Percentiles rank a stretch among this genome's conserved stretches.
Evolutionary conservation across 2,797 vertebrate species (phyloP).

Genomic region (Falco columbarius): DNA sequence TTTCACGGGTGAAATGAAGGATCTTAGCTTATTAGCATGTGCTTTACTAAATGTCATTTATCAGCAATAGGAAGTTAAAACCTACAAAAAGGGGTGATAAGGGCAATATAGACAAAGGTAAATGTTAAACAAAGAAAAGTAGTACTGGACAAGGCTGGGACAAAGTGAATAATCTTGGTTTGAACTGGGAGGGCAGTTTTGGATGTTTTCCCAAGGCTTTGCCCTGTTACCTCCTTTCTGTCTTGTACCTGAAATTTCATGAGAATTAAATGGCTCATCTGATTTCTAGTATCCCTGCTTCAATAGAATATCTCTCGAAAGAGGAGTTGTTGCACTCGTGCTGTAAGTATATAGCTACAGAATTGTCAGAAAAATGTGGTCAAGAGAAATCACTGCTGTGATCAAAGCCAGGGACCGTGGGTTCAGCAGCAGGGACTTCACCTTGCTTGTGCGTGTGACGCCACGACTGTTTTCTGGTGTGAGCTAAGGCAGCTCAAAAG

Average conservation of each 20-base stretch:
- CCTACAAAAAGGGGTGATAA: background rate
- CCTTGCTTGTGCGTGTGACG: accelerated
- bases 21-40: slow-evolving; percentile 3
- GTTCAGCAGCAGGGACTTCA: background rate
- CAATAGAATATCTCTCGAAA: background rate
- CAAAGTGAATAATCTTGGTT: background rate
- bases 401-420: background rate
- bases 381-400: background rate
- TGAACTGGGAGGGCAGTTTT: background rate
- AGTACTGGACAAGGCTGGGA: background rate
- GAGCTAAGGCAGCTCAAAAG: background rate
- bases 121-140: background rate
- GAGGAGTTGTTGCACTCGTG: background rate
- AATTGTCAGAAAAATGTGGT: accelerated
- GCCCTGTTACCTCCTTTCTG: background rate
- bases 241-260: background rate
- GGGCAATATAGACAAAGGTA: background rate
- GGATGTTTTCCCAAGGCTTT: background rate
- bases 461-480: accelerated
- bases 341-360: accelerated
- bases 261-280: background rate
- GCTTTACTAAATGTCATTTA: background rate
- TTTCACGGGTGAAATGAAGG: slow-evolving; percentile 15
- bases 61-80: background rate
- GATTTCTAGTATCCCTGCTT: background rate